These are phyloP conservation scores for Ormyrus pomaceus DNA, from an alignment of 2,888 invertebrate species.

Conservation along the genomic window DNA sequence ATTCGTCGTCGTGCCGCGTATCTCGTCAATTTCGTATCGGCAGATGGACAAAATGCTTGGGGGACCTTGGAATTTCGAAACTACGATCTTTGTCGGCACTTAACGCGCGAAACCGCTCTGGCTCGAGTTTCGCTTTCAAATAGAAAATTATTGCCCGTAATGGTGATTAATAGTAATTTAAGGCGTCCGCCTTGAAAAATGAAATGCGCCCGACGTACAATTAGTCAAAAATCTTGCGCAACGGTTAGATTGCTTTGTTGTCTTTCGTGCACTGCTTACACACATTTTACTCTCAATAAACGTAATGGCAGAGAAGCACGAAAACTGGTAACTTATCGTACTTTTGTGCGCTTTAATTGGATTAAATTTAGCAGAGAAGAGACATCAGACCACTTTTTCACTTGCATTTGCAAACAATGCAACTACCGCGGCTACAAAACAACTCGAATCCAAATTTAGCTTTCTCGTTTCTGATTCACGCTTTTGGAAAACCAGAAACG, in stretches of 20 bases:
- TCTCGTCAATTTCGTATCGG: slow-evolving; percentile 40
- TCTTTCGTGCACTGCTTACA: no score
- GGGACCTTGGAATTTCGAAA: slow-evolving; percentile 44
- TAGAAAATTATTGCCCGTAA: slow-evolving; percentile 20
- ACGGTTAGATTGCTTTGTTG: neutral
- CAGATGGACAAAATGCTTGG: slow-evolving; percentile 9
- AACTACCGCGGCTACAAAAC: no score
- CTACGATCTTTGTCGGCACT: slow-evolving; percentile 13
- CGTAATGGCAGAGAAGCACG: no score
- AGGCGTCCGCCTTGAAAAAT: slow-evolving; percentile 28
- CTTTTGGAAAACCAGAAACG: no score
- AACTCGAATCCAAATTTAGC: no score
- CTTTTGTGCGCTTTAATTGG: no score
- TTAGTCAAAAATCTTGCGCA: slow-evolving; percentile 3
- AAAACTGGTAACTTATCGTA: no score
- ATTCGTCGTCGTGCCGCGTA: neutral
- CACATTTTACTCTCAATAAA: no score
- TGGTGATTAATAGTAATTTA: slow-evolving; percentile 43
- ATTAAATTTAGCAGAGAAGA: no score
- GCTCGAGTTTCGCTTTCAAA: slow-evolving; percentile 37
- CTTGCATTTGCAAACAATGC: no score
- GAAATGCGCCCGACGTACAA: neutral
- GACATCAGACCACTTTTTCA: no score
- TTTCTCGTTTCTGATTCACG: no score
- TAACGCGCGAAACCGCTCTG: slow-evolving; percentile 13